Base-by-base conservation (phyloP, 2,113 vertebrate genomes). In the Burhinus oedicnemus region DNA sequence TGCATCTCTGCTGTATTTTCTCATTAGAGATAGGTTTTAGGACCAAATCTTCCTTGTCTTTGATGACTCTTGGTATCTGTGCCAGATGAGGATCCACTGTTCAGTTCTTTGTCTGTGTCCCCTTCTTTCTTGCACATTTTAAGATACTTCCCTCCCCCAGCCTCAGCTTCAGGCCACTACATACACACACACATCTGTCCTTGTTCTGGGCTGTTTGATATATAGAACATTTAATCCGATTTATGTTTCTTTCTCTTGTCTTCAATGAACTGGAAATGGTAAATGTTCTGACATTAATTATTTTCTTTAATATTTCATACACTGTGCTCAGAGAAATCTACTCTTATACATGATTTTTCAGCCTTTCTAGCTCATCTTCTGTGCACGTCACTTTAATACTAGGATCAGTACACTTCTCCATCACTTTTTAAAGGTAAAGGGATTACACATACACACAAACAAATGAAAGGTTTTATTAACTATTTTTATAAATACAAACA, bases 261-360 rank as follows among this genome's bases (percentile, higher is more conserved):
- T 66, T 5, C 72, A 45, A 68, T 27, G 64, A n/a, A 40, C 34
- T 95, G 52, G 55, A 91, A 87, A 87, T 81, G 18, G 38, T 83
- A 81, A 70, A 65, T 72, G 23, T 72, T 82, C 34, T 91, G 57
- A 79, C 51, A 82, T 76, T 68, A 75, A 71, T 47, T 72, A 71
- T n/a, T 42, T 78, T 61, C 6, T 88, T 95, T 65, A 77, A 80
- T 83, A 93, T 80, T 89, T 94, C 34, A 76, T 83, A 66, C 61
- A 49, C 34, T 80, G 8, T 80, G 27, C 54, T 64, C 52, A 83
- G 38, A 83, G 15, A 88, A 82, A 77, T 91, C 17, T 52, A 42
- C 9, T 52, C 44, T 66, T 76, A 26, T 9, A 14, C 8, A 5
- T 34, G 7, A 47, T 64, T 83, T 84, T 89, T 83, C 47, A 87